Evolutionary conservation across 1,140 invertebrate species (phyloP).

Genomic region (Bombus confusus): DNA sequence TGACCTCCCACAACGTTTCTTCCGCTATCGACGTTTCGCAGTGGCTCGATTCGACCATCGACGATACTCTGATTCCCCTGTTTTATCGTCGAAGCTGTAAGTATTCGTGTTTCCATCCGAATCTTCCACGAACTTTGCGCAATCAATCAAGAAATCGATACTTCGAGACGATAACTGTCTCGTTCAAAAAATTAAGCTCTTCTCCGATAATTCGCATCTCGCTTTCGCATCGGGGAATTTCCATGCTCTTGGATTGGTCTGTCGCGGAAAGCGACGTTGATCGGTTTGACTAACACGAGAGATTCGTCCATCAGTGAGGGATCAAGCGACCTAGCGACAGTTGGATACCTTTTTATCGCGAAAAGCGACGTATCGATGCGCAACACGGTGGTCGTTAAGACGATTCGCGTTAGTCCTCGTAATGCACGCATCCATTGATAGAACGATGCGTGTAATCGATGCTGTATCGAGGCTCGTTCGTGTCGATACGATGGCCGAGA

Average conservation of each 20-base stretch:
- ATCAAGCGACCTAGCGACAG: too few species aligned
- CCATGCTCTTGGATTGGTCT: too few species aligned
- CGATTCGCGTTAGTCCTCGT: background rate
- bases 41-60: too few species aligned
- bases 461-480: slow-evolving; percentile 35
- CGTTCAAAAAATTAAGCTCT: background rate
- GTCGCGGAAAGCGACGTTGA: background rate
- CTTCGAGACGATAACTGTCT: background rate
- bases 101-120: background rate
- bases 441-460: slow-evolving; percentile 45
- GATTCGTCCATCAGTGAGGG: too few species aligned
- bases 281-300: background rate
- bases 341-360: slow-evolving; percentile 2
- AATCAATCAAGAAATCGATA: background rate
- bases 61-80: too few species aligned
- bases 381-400: background rate
- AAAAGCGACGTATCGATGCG: background rate
- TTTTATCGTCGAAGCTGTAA: background rate
- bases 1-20: background rate
- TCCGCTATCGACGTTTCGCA: background rate
- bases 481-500: slow-evolving; percentile 26
- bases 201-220: background rate
- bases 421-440: slow-evolving; percentile 28
- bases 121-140: background rate
- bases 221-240: too few species aligned